A percentile compares a stretch with the other conserved stretches of the same genome.
These are phyloP conservation scores for Eudemis profundana DNA, from an alignment of 2,888 invertebrate species.

Conservation along the genomic window DNA sequence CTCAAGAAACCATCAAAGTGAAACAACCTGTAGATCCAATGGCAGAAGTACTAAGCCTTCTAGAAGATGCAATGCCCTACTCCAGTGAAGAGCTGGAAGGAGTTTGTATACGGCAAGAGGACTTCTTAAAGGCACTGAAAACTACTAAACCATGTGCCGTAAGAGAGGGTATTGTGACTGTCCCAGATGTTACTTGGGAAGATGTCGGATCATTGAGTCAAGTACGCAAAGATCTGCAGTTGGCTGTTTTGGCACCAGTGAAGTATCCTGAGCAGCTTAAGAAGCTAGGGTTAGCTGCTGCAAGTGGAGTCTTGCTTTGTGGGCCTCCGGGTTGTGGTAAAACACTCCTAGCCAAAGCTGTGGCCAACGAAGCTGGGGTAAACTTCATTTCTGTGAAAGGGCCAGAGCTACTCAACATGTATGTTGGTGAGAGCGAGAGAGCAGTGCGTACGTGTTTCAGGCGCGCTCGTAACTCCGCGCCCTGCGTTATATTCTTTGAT, in stretches of 20 bases:
- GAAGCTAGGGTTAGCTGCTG: conserved; percentile 90
- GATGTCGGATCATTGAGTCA: conserved; percentile 96
- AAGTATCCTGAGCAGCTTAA: conserved; percentile 93
- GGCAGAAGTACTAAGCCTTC: conserved; percentile 86
- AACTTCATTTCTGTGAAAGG: conserved; percentile 99
- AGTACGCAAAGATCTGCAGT: conserved; percentile 94
- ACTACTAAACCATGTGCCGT: conserved; percentile 96
- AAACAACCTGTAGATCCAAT: conserved; percentile 58
- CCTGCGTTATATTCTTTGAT: conserved; percentile 99
- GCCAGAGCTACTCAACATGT: conserved; percentile 99
- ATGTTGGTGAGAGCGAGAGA: conserved; percentile 99
- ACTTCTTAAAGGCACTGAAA: conserved; percentile 92
- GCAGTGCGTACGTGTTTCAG: conserved; percentile 98
- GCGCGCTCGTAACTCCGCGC: conserved; percentile 96
- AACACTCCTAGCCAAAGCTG: conserved; percentile 98
- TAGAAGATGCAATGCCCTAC: conserved; percentile 88
- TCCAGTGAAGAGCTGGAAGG: conserved; percentile 86
- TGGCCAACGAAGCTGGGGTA: conserved; percentile 99
- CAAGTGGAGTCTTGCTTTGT: conserved; percentile 96
- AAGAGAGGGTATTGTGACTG: conserved; percentile 98
- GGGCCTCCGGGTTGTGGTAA: conserved; percentile 99
- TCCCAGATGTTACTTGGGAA: conserved; percentile 98
- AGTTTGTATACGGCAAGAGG: conserved; percentile 89
- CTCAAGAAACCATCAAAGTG: conserved; percentile 30
- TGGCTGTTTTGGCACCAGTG: conserved; percentile 96